Conservation (phyloP, 2,797 vertebrate species). For the Microctenopoma lineatum region DNA sequence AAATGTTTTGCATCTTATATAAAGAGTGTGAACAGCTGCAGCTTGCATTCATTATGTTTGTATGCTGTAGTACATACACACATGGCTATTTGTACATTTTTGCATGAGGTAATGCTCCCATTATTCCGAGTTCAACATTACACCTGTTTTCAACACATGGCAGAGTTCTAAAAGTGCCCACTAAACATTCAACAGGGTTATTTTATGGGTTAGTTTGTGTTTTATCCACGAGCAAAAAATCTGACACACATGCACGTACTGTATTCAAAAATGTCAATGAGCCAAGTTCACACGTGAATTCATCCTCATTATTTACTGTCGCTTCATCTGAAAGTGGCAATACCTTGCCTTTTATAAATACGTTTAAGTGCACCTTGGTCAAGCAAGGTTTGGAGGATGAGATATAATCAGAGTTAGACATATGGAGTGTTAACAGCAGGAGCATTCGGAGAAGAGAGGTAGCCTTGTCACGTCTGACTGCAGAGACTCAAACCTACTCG, state of each 20-base stretch:
- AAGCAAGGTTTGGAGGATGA: slow-evolving; percentile 53
- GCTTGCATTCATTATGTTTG: slow-evolving; percentile 30
- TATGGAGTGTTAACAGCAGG: slow-evolving; percentile 43
- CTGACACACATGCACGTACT: slow-evolving; percentile 10
- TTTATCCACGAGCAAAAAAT: slow-evolving; percentile 25
- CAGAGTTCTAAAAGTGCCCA: slow-evolving; percentile 61
- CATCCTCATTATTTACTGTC: slow-evolving; percentile 47
- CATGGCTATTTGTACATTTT: slow-evolving; percentile 46
- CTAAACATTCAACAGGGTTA: slow-evolving; percentile 49
- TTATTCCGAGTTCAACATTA: slow-evolving; percentile 50
- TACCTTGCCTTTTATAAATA: slow-evolving; percentile 72
- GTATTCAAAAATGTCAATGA: slow-evolving; percentile 14
- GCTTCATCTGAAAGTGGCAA: slow-evolving; percentile 67
- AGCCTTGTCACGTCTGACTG: slow-evolving; percentile 47
- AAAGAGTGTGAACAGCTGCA: slow-evolving; percentile 46
- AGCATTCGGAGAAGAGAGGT: slow-evolving; percentile 34
- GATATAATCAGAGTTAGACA: slow-evolving; percentile 41
- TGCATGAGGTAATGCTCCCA: slow-evolving; percentile 60
- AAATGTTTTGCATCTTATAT: slow-evolving; percentile 30
- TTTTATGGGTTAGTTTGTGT: slow-evolving; percentile 18
- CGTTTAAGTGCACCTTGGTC: slow-evolving; percentile 74
- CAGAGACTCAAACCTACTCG: slow-evolving; percentile 34
- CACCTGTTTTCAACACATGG: slow-evolving; percentile 40
- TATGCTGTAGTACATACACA: slow-evolving; percentile 25
- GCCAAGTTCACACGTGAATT: slow-evolving; percentile 37